Evolutionary conservation across 2,888 invertebrate species (phyloP).

Genomic region (Tachina fera): DNA sequence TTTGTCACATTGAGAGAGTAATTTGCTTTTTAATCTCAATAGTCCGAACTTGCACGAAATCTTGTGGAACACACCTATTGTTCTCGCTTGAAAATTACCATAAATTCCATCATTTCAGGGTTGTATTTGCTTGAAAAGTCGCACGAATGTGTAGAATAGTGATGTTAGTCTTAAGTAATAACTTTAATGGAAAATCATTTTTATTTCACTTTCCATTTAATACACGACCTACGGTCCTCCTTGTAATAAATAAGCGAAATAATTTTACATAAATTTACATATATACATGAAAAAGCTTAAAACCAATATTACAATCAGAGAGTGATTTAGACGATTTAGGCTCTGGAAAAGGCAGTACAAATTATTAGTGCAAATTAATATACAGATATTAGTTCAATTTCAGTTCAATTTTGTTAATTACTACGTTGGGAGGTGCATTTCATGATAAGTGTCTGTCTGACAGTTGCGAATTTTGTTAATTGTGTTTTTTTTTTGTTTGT

Average conservation of each 20-base stretch:
- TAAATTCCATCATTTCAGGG: too few relatives aligned
- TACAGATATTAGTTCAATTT: not conserved
- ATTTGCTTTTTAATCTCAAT: too few relatives aligned
- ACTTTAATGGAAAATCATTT: too few relatives aligned
- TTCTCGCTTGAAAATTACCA: too few relatives aligned
- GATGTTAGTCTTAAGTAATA: too few relatives aligned
- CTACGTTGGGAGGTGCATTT: conserved; percentile 41
- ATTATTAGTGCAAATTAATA: not conserved
- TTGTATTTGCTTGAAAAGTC: too few relatives aligned
- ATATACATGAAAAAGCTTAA: not conserved
- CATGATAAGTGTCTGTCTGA: conserved; percentile 53
- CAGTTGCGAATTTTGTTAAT: conserved; percentile 53
- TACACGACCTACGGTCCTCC: not conserved
- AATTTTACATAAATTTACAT: not conserved
- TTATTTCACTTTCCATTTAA: too few relatives aligned
- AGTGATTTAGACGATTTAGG: not conserved
- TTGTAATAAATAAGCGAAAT: not conserved
- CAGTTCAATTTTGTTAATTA: conserved; percentile 27
- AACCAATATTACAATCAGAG: not conserved
- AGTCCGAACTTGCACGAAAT: too few relatives aligned
- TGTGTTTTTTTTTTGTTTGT: conserved; percentile 51
- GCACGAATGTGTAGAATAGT: too few relatives aligned
- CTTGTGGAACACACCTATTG: too few relatives aligned
- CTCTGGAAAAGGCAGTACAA: not conserved
- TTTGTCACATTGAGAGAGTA: too few relatives aligned